Base-by-base conservation (phyloP, 2,797 vertebrate genomes). In the Nannoperca australis region DNA sequence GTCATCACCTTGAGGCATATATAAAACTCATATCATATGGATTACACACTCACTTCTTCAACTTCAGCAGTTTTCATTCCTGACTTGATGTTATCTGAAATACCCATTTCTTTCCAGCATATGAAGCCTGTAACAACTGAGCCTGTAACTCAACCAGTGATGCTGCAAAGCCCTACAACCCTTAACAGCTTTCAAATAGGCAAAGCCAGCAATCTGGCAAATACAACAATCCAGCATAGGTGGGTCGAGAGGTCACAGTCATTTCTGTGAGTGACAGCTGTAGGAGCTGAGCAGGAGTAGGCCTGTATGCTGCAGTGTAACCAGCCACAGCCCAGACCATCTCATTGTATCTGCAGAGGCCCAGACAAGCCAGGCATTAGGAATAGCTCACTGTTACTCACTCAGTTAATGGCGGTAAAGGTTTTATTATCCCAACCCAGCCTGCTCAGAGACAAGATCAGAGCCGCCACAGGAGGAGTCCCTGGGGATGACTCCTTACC, bases 391-490 rank as follows among this genome's bases (percentile, higher is more conserved):
- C 72, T 61, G 83, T 84, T 85, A 92, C 84, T 90, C 86, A 84
- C 70, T 77, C 68, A 51, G 82, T 84, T 85, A 89, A 89, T 70
- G 76, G 78, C 81, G 88, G 86, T 85, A 84, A 89, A 86, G 82
- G 84, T 88, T 89, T 91, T 92, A 92, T 90, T 88, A 93, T 85
- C 89, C 84, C 67, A 36, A 24, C 69, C 83, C 74, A 81, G 85
- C 58, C 78, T 77, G 74, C 71, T 63, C 67, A 1, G 63, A 90
- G 89, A 91, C 83, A 86, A 89, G 83, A 89, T 92, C 84, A 82
- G 81, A 90, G 88, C 81, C 83, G 73, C 88, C 87, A 86, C 82
- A 85, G 84, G 76, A 85, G 64, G 79, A 82, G 61, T 90, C 86
- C 78, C 87, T 2, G 17, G 82, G 79, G 92, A 92, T 7, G 24